Base-by-base conservation (phyloP, 2,113 vertebrate species). In the Piaya cayana region DNA sequence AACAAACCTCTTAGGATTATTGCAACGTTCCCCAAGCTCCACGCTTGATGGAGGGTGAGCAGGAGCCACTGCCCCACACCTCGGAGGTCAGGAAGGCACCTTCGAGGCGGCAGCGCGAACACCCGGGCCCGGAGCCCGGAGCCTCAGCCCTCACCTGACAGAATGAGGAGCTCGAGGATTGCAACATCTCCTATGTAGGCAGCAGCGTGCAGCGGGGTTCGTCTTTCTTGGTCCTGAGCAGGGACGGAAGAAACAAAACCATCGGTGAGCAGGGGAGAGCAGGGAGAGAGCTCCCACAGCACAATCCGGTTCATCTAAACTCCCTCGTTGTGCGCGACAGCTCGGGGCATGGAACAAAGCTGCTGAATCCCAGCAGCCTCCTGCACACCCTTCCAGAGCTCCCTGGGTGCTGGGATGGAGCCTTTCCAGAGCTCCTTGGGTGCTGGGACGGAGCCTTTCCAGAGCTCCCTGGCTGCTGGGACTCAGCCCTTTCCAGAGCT, bases 141-240 rank as follows among this genome's bases (percentile, higher is more conserved):
- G 59, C 26, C 75, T 10, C 2, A 2, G 64, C 23, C 47, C 83
- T 71, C 95, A 99, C 99, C 99, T 98, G 99, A 99, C 97, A 98
- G 98, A 81, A 99, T 99, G 86, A 99, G 99, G 94, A 99, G 97
- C 93, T 99, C 99, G 76, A 99, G 98, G 94, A 99, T 98, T 75
- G 98, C 97, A 90, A 99, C 98, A 90, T 99, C 98, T 34, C 99
- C 99, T 96, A 99, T 92, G 97, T 98, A 99, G 95, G 99, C 98
- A 98, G 99, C 99, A 98, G 99, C 99, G 97, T 99, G 99, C 96
- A 99, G 97, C 22, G 99, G 98, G 29, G 99, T 99, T 87, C 99
- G 98, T 95, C 98, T 98, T 94, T 99, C 99, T 97, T 99, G 98
- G 98, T 99, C 99, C 99, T 99, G 81, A 42, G 60, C n/a, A 52